phyloP scores from a whole-genome alignment of 2,888 invertebrate species.

The Ashinkailepas kermadecensis region DNA sequence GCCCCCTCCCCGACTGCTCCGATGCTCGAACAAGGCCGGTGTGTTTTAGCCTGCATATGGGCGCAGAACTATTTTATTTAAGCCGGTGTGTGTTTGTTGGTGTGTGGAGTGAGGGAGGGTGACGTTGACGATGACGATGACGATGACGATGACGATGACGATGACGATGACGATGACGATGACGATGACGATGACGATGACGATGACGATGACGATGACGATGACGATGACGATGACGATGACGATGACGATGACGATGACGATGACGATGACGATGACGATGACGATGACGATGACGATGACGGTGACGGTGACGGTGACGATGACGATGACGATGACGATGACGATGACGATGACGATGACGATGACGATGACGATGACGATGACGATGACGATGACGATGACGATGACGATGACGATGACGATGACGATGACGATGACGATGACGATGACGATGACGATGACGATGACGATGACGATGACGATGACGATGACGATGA shows the following conservation, averaged over 20 bases:
- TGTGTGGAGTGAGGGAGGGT: too few relatives aligned
- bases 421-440: conserved; percentile 14
- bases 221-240: conserved; percentile 14
- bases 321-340: conserved; percentile 14
- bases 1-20: too few relatives aligned
- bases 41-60: too few relatives aligned
- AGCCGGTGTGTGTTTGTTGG: too few relatives aligned
- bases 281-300: conserved; percentile 14
- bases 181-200: conserved; percentile 14
- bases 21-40: too few relatives aligned
- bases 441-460: conserved; percentile 14
- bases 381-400: conserved; percentile 14
- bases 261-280: conserved; percentile 14
- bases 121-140: too few relatives aligned
- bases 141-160: conserved; percentile 9
- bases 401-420: conserved; percentile 14
- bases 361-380: conserved; percentile 10
- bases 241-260: conserved; percentile 14
- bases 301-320: conserved; percentile 14
- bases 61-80: too few relatives aligned
- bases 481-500: conserved; percentile 14
- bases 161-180: conserved; percentile 14
- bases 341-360: conserved; percentile 14
- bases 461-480: conserved; percentile 14
- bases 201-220: conserved; percentile 14